phyloP scores from a whole-genome alignment of 2,113 vertebrate genomes.

The Prochilodus magdalenae region DNA sequence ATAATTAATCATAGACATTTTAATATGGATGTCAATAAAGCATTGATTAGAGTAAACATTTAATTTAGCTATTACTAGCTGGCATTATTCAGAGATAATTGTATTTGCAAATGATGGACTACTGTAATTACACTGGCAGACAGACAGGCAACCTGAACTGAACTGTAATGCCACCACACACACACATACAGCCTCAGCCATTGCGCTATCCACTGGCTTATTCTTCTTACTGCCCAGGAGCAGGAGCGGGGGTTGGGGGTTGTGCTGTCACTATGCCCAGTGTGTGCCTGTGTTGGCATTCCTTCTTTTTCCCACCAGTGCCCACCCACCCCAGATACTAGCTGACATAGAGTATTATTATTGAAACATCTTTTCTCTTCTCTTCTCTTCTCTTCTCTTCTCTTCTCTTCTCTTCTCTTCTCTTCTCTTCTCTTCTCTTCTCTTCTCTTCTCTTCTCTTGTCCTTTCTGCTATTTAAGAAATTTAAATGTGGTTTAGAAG shows the following conservation, averaged over 20 bases:
- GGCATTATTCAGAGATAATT: slow-evolving; percentile 71
- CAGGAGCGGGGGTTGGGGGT: slow-evolving; percentile 47
- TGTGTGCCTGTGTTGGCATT: slow-evolving; percentile 5
- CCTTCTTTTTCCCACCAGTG: neutral
- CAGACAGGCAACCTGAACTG: neutral
- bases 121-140: slow-evolving; percentile 59
- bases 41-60: slow-evolving; percentile 68
- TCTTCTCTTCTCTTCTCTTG: neutral
- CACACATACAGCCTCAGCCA: slow-evolving; percentile 58
- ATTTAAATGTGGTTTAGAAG: no score
- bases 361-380: slow-evolving; percentile 10
- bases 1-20: slow-evolving; percentile 55
- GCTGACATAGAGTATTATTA: neutral
- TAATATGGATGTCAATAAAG: slow-evolving; percentile 70
- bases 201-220: slow-evolving; percentile 68
- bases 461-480: no score
- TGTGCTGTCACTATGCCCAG: slow-evolving; percentile 15
- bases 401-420: neutral
- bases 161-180: slow-evolving; percentile 12
- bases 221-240: slow-evolving; percentile 67
- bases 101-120: slow-evolving; percentile 71
- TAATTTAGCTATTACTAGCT: slow-evolving; percentile 71
- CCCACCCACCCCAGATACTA: neutral
- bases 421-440: neutral
- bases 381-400: neutral